Evolutionary conservation across 2,888 invertebrate genomes (phyloP), one percentile per base, ranked within the genome.

Genomic region (Cepaea hortensis): DNA sequence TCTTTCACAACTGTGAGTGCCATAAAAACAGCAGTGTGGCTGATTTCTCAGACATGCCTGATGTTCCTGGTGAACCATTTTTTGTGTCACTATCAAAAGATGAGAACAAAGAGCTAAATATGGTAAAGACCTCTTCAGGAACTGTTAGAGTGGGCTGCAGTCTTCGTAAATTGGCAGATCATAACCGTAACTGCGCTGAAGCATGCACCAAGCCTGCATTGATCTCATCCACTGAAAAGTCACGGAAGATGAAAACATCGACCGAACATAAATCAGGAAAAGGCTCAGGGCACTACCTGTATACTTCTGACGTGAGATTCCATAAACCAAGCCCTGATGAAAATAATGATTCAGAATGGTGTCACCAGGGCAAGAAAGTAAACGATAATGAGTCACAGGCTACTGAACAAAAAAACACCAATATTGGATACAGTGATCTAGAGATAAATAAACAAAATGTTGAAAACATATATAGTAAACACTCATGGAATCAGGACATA

Each of bases 41-140:
- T 61, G 77, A 86, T 61, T 82, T 86, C 55, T 70, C 75, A 77
- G 50, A 76, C 15, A 86, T 86, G 70, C 75, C 86, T 5, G 86
- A 86, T 73, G 82, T 86, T 68, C 86, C 86, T 3, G 86, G 82
- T 2, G 86, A 86, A 65, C 82, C 86, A 48, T 86, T 86, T 61
- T 82, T 86, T 55, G 86, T 86, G 3, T 86, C 86, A 13, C 35
- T 86, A 20, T 86, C 86, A 13, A 86, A 86, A 68, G 86, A 86
- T 46, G 68, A 86, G 70, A 86, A 82, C 20, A 86, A 86, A 50
- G 86, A 86, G 55, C 70, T 86, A 15, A 86, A 86, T 62, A 86
- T 86, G 86, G 82, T 86, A 15, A 86, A 81, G 68, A 86, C 86
- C 18, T 82, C 86, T 68, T 86, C 86, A 68, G 86, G 86, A 50